Conservation (phyloP, 2,888 invertebrate species). For the Griposia aprilina region DNA sequence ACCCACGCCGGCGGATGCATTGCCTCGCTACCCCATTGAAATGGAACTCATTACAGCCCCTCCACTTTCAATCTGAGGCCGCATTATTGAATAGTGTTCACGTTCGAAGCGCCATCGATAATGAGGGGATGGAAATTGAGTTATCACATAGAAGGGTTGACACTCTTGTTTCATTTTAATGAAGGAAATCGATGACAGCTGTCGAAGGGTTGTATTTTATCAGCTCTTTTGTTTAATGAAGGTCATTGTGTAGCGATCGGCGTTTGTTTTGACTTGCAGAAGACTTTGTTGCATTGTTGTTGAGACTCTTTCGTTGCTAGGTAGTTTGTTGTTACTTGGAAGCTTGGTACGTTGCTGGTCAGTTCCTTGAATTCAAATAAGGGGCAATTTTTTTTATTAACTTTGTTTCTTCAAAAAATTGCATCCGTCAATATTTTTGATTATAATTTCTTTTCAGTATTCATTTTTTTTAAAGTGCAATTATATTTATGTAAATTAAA, state of each 20-base stretch:
- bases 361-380: no score
- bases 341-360: no score
- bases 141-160: constrained; percentile 26
- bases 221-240: background rate
- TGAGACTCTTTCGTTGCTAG: background rate
- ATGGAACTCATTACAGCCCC: constrained; percentile 33
- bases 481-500: no score
- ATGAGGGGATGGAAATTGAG: constrained; percentile 48
- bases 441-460: no score
- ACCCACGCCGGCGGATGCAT: background rate
- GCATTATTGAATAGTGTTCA: constrained; percentile 55
- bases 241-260: background rate
- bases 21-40: constrained; percentile 13
- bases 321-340: no score
- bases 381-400: no score
- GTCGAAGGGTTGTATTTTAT: constrained; percentile 15
- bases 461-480: no score
- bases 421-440: no score
- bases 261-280: background rate
- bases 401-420: no score
- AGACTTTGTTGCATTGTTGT: background rate
- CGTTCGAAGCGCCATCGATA: constrained; percentile 37
- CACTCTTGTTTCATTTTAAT: constrained; percentile 41
- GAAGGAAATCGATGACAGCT: constrained; percentile 4
- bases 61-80: constrained; percentile 26